A percentile compares a stretch with the other conserved stretches of the same genome.
phyloP scores from a whole-genome alignment of 2,888 invertebrate species.

The Alsophila aescularia region DNA sequence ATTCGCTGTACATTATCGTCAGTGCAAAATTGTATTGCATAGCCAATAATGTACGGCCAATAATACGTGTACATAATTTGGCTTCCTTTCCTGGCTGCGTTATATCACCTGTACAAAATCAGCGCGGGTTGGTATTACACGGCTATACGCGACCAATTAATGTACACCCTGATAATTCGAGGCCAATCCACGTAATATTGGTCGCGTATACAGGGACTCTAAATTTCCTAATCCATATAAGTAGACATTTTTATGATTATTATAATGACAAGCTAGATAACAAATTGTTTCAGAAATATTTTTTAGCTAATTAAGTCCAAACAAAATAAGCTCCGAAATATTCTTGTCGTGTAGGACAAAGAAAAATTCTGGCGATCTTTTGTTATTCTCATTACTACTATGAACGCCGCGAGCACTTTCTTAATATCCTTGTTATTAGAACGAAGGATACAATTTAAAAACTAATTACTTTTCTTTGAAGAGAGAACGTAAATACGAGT shows the following conservation, averaged over 20 bases:
- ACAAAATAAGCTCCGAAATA: conserved; percentile 17
- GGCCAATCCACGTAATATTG: too few relatives aligned
- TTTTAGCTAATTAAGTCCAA: conserved; percentile 16
- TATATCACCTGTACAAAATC: too few relatives aligned
- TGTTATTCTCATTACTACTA: conserved; percentile 34
- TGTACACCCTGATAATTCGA: too few relatives aligned
- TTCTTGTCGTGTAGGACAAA: conserved; percentile 27
- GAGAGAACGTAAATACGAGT: conserved; percentile 64
- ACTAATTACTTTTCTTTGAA: conserved; percentile 66
- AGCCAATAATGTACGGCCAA: too few relatives aligned
- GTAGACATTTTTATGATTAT: not conserved
- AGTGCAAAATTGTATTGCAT: too few relatives aligned
- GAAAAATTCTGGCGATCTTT: conserved; percentile 25
- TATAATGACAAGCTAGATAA: conserved; percentile 4
- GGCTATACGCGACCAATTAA: too few relatives aligned
- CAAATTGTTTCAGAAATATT: not conserved
- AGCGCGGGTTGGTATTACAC: too few relatives aligned
- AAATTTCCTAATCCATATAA: not conserved
- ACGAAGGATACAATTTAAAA: conserved; percentile 55
- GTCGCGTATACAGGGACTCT: too few relatives aligned
- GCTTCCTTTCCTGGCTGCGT: too few relatives aligned
- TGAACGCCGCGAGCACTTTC: conserved; percentile 16
- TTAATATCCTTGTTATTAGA: conserved; percentile 35
- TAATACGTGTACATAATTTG: too few relatives aligned
- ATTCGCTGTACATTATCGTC: too few relatives aligned